phyloP scores from a whole-genome alignment of 2,113 vertebrate genomes.

The Entomyzon cyanotis region DNA sequence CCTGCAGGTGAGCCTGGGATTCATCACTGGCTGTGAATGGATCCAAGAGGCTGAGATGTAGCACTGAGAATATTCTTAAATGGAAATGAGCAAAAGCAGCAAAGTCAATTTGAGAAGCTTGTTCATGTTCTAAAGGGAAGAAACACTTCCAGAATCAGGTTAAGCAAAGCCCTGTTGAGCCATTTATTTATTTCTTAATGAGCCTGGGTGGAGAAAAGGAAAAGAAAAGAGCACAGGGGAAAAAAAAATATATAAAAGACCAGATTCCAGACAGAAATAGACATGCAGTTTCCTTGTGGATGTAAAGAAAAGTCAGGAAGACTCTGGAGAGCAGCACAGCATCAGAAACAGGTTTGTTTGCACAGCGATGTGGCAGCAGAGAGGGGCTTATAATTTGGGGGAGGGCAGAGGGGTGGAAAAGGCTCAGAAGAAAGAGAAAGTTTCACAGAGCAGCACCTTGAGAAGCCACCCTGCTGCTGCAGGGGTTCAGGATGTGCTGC shows the following conservation, averaged over 20 bases:
- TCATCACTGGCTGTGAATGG: not conserved
- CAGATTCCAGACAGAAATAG: conserved; percentile 21
- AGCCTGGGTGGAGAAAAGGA: not conserved
- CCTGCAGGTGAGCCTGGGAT: not conserved
- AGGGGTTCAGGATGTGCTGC: not conserved
- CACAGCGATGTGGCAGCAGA: not conserved
- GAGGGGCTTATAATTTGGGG: not conserved
- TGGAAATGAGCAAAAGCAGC: not conserved
- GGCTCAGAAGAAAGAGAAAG: not conserved
- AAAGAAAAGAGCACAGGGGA: not conserved
- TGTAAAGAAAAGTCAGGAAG: not conserved
- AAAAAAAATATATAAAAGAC: not conserved
- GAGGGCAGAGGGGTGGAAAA: not conserved
- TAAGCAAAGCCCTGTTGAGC: conserved; percentile 15
- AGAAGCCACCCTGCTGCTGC: not conserved
- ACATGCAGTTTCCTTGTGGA: not conserved
- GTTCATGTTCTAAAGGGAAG: not conserved
- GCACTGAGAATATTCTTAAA: not conserved
- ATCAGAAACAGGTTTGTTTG: not conserved
- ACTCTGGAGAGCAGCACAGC: fast-evolving
- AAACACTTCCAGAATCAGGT: conserved; percentile 2
- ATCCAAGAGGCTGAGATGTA: fast-evolving
- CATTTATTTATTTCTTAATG: conserved; percentile 38
- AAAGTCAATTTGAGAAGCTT: not conserved
- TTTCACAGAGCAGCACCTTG: not conserved